These are phyloP conservation scores for Troides oblongomaculatus DNA, from an alignment of 2,888 invertebrate species.

Conservation along the genomic window DNA sequence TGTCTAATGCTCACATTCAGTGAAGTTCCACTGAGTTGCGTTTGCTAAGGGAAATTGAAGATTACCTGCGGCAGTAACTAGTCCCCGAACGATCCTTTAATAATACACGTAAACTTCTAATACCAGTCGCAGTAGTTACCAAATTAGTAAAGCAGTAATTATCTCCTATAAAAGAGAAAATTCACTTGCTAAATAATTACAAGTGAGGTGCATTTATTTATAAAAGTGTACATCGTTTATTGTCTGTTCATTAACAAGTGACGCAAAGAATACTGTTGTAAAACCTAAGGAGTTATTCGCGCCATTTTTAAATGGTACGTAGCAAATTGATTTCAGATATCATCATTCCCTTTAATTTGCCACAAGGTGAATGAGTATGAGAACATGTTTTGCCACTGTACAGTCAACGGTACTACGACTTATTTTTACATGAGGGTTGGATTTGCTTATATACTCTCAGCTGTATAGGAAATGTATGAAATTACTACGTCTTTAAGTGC, in stretches of 20 bases:
- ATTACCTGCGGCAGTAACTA: constrained; percentile 3
- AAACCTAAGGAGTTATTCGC: background rate
- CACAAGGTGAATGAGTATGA: too few relatives aligned
- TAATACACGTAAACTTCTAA: background rate
- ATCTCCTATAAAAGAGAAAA: background rate
- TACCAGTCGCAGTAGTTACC: background rate
- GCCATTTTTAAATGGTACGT: background rate
- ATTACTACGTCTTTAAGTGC: too few relatives aligned
- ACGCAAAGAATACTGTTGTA: background rate
- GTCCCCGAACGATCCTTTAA: background rate
- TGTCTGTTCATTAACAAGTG: background rate
- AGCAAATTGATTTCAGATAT: background rate
- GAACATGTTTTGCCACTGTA: background rate
- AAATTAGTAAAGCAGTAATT: background rate
- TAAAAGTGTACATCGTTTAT: background rate
- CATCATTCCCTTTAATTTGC: too few relatives aligned
- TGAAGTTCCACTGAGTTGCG: constrained; percentile 25
- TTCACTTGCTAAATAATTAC: background rate
- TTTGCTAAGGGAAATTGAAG: constrained; percentile 14
- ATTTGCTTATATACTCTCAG: background rate
- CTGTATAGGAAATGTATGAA: background rate
- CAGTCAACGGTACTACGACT: background rate
- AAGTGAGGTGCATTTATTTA: background rate
- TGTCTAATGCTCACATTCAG: constrained; percentile 38
- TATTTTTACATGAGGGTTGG: background rate